Evolutionary conservation across 2,888 invertebrate species (phyloP), one percentile per base, ranked within the genome.

Genomic region (Acheta domesticus): DNA sequence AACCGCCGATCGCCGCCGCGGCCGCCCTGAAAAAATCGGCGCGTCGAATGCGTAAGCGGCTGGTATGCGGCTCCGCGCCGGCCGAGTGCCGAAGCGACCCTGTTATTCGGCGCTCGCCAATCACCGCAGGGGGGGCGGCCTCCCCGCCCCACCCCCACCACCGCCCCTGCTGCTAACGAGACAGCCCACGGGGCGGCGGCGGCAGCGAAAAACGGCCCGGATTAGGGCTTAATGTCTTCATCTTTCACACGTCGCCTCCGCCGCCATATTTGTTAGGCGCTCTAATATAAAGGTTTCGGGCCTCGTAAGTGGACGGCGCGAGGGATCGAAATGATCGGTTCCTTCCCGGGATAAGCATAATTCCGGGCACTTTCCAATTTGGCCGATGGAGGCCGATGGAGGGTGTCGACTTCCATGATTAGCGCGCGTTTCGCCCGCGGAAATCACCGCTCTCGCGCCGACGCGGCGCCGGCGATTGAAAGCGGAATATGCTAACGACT

Each of bases 401-500:
- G 12, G 62, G n/a, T 62, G 62, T n/a, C 62, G n/a, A 62, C 16
- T 62, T 12, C 62, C 62, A n/a, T 62, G 62, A 62, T 62, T 62
- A 62, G 62, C 14, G 62, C 3, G n/a, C 62, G n/a, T 62, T 62
- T 62, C 62, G 62, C 62, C 62, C 62, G 62, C 62, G 62, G 62
- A 62, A 62, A 62, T 62, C 62, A 62, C 62, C 14, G 36, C 36
- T 36, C 36, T 36, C 8, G n/a, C 16, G 14, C 62, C 16, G 62
- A 36, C 36, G 62, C 62, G 14, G 62, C 14, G 62, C 16, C 14
- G 62, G 12, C 62, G 62, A 62, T 62, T 62, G 62, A 62, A 62
- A 62, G n/a, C n/a, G 62, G 62, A 62, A 62, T 62, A 62, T 62
- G 62, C 62, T 62, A 62, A 62, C n/a, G 62, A 62, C 16, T 62